Evolutionary conservation across 2,888 invertebrate species (phyloP).

Genomic region (Phaedon cochleariae): DNA sequence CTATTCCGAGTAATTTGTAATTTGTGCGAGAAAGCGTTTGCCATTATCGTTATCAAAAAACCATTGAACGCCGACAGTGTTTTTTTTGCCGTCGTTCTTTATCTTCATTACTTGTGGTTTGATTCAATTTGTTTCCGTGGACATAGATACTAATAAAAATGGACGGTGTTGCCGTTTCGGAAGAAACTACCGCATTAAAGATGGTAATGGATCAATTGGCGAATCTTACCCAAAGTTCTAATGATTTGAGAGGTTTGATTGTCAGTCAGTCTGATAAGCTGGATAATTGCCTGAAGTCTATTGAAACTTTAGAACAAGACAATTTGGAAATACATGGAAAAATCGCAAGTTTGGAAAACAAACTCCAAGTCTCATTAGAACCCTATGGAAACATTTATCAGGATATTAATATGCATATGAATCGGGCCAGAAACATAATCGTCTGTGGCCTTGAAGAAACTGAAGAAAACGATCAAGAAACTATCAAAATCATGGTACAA

Average conservation of each 20-base stretch:
- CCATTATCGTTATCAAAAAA: no score
- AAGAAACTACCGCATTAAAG: neutral
- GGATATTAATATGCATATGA: slow-evolving; percentile 5
- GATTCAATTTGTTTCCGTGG: neutral
- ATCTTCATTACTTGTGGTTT: neutral
- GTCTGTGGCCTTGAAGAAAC: neutral
- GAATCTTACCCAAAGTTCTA: neutral
- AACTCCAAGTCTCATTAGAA: slow-evolving; percentile 1
- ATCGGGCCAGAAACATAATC: neutral
- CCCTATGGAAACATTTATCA: neutral
- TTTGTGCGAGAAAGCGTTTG: no score
- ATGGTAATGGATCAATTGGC: neutral
- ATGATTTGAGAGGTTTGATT: slow-evolving; percentile 8
- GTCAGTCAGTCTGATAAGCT: slow-evolving; percentile 2
- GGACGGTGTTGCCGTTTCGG: neutral
- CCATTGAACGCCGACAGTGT: no score
- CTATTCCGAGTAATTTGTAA: no score
- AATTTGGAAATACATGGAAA: neutral
- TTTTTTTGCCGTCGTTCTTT: neutral
- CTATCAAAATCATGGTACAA: slow-evolving; percentile 1
- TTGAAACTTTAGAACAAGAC: slow-evolving; percentile 7
- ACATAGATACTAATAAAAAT: neutral
- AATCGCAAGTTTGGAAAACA: slow-evolving; percentile 1
- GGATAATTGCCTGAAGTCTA: neutral
- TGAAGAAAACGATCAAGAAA: slow-evolving; percentile 2